These are phyloP conservation scores for Muscidifurax raptorellus DNA, from an alignment of 1,140 invertebrate genomes.

Conservation along the genomic window DNA sequence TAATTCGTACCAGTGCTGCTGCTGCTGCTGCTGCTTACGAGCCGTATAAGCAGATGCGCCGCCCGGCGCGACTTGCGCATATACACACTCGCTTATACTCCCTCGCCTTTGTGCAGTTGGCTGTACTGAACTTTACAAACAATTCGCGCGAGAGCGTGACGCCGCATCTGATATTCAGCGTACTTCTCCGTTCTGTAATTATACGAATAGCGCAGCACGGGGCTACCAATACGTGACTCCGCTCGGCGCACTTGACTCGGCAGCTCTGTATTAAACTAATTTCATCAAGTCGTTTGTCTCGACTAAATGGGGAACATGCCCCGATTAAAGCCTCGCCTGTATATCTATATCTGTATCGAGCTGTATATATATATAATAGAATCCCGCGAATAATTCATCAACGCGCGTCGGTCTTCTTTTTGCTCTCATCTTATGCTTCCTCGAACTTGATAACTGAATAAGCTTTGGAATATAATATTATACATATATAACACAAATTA, in stretches of 20 bases:
- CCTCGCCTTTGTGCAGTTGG: not conserved
- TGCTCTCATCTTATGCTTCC: not conserved
- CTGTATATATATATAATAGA: not conserved
- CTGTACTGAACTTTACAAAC: not conserved
- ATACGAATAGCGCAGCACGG: not conserved
- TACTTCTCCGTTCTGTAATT: conserved; percentile 7
- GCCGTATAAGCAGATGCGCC: not conserved
- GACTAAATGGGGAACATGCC: not conserved
- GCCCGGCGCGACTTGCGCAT: too few relatives aligned
- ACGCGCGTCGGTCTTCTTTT: not conserved
- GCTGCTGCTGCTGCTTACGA: not conserved
- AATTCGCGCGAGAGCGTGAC: not conserved
- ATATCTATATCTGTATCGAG: too few relatives aligned
- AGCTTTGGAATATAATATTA: not conserved
- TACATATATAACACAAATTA: conserved; percentile 60
- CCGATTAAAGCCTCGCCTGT: not conserved
- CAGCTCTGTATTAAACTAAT: conserved; percentile 13
- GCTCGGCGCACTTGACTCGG: not conserved
- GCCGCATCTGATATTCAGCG: not conserved
- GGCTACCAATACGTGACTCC: not conserved
- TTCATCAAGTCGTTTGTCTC: conserved; percentile 1
- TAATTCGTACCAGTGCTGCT: not conserved
- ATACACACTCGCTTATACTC: not conserved
- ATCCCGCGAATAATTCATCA: not conserved
- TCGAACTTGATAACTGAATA: not conserved